Evolutionary conservation across 2,113 vertebrate species (phyloP).

Genomic region (Sander lucioperca): DNA sequence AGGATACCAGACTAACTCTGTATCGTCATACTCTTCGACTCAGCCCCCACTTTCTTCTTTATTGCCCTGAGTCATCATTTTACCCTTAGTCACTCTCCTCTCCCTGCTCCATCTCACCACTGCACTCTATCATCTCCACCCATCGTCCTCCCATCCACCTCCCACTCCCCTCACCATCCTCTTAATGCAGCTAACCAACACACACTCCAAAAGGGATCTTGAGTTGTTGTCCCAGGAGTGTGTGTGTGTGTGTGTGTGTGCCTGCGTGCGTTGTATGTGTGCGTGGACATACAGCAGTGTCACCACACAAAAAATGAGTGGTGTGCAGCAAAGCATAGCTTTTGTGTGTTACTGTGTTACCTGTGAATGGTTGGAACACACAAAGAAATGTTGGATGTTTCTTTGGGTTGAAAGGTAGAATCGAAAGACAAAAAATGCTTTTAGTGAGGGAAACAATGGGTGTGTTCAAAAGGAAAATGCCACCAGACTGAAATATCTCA

Average conservation of each 20-base stretch:
- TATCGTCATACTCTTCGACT: slow-evolving; percentile 31
- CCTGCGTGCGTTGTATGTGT: too few relatives aligned
- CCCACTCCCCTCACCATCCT: slow-evolving; percentile 27
- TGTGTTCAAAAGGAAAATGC: neutral
- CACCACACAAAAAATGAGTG: neutral
- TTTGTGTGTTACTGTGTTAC: neutral
- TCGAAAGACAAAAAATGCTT: neutral
- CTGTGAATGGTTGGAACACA: neutral
- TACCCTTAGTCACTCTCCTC: slow-evolving; percentile 32
- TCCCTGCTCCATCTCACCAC: slow-evolving; percentile 31
- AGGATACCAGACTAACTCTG: neutral
- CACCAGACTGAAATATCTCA: neutral
- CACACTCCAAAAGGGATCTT: slow-evolving; percentile 29
- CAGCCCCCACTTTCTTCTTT: slow-evolving; percentile 30
- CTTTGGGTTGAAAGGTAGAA: neutral
- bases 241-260: slow-evolving; percentile 19
- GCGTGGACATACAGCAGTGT: too few relatives aligned
- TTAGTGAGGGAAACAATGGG: neutral
- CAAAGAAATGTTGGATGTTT: neutral
- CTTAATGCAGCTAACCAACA: slow-evolving; percentile 56
- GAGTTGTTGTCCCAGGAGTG: slow-evolving; percentile 30
- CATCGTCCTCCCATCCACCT: slow-evolving; percentile 8
- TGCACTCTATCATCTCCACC: slow-evolving; percentile 42
- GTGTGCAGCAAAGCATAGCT: neutral
- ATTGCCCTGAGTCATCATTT: slow-evolving; percentile 56